These are phyloP conservation scores for Gonatopus flavifemur DNA, from an alignment of 1,140 invertebrate species.

Conservation along the genomic window DNA sequence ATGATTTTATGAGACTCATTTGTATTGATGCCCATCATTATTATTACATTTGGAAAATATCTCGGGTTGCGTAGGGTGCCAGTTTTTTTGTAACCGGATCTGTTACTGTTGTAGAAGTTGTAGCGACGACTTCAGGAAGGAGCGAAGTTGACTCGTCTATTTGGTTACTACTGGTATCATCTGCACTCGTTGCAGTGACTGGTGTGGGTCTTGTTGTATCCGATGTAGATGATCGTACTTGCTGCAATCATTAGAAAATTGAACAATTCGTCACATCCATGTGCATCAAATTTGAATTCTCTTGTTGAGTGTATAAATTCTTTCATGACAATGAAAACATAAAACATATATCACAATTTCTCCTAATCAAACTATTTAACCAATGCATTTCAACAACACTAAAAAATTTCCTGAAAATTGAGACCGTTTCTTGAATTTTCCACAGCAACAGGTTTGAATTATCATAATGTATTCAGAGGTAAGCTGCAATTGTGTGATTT, in stretches of 20 bases:
- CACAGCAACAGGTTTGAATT: too few relatives aligned
- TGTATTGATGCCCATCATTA: too few relatives aligned
- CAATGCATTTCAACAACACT: neutral
- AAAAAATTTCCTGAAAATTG: neutral
- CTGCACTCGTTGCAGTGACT: conserved; percentile 20
- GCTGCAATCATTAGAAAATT: conserved; percentile 20
- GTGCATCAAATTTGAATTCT: neutral
- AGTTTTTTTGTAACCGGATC: neutral
- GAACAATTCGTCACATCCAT: neutral
- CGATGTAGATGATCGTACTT: conserved; percentile 40
- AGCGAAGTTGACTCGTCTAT: conserved; percentile 28
- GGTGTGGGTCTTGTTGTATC: conserved; percentile 15
- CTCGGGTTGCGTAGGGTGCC: conserved; percentile 41
- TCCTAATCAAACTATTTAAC: neutral
- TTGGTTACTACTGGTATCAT: conserved; percentile 32
- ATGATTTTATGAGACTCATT: too few relatives aligned
- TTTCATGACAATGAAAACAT: neutral
- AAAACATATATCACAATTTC: neutral
- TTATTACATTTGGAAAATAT: conserved; percentile 44
- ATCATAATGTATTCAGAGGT: too few relatives aligned
- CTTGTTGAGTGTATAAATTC: neutral
- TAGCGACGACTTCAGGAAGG: conserved; percentile 36
- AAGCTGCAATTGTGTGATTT: too few relatives aligned
- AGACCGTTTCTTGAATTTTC: too few relatives aligned
- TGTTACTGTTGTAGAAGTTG: conserved; percentile 39